phyloP scores from a whole-genome alignment of 2,888 invertebrate genomes.

The Dendrolimus houi region DNA sequence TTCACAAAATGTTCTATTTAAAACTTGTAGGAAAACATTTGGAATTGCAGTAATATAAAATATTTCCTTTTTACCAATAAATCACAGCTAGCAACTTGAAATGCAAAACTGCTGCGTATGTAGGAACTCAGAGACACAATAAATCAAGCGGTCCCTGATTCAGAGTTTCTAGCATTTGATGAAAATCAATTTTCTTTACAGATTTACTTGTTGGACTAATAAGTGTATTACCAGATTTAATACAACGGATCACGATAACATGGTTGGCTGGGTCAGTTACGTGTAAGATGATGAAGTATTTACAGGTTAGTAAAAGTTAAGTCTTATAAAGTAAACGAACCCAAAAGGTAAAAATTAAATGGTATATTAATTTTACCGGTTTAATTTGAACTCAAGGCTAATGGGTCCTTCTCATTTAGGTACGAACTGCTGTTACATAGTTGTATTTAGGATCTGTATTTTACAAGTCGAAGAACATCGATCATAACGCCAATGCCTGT shows the following conservation, averaged over 20 bases:
- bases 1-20: too few species aligned
- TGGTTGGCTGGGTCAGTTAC: slow-evolving; percentile 93
- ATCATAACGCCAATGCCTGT: too few species aligned
- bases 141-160: background rate
- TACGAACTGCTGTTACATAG: too few species aligned
- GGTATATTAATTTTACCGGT: too few species aligned
- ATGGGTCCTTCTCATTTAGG: too few species aligned
- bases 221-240: slow-evolving; percentile 91
- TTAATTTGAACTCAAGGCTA: too few species aligned
- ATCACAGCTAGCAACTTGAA: background rate
- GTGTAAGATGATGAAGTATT: slow-evolving; percentile 91
- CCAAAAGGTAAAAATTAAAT: too few species aligned
- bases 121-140: background rate
- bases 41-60: background rate
- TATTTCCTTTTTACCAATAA: background rate
- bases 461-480: too few species aligned
- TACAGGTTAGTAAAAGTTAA: slow-evolving; percentile 73
- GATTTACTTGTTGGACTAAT: slow-evolving; percentile 92
- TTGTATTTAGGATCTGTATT: too few species aligned
- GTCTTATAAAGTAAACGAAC: too few species aligned
- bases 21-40: background rate
- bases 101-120: background rate
- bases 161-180: background rate
- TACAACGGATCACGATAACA: slow-evolving; percentile 91
- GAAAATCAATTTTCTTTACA: slow-evolving; percentile 47